Base-by-base conservation (phyloP, 2,797 vertebrate species). In the Sebastes jordani region DNA sequence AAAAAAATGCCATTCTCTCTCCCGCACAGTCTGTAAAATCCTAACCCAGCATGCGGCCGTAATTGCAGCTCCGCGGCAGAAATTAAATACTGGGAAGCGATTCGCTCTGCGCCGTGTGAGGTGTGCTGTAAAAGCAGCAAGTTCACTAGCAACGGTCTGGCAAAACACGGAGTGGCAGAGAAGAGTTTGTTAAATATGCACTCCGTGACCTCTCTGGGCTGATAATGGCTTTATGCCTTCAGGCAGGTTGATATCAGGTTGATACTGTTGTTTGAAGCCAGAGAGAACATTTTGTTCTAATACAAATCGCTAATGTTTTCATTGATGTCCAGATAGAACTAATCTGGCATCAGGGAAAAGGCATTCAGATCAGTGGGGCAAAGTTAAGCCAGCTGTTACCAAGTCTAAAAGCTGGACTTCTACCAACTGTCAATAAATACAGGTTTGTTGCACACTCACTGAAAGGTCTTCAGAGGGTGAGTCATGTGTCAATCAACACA, bases 11-110 rank as follows among this genome's bases (percentile, higher is more conserved):
- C 65, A 54, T 80, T 87, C 67, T 88, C 77, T 78, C 86, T 79
- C 88, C 64, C 76, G 23, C 76, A 27, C 76, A 92, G 91, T 93
- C 86, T 90, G 89, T 93, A 91, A 94, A 94, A 89, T 75, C 70
- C 13, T 36, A 73, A 1, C 83, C 74, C 87, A 84, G 90, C 86
- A 60, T 78, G 88, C 18, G 66, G 82, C 84, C 16, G 36, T 92
- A 92, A 93, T 92, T 94, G 87, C 83, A 84, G 88, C 85, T 85
- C 66, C 56, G 58, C 73, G 83, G 84, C 84, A 88, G 82, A 90
- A 94, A 93, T 93, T 90, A 91, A 81, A 81, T 63, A 59, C 67
- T 80, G 81, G 69, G 42, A 72, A 65, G 56, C 65, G 83, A 83
- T 81, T 80, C 5, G 54, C 87, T 81, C 65, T 29, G 52, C 34